phyloP scores from a whole-genome alignment of 2,797 vertebrate species.

The Tokudaia tokunoshimensis region DNA sequence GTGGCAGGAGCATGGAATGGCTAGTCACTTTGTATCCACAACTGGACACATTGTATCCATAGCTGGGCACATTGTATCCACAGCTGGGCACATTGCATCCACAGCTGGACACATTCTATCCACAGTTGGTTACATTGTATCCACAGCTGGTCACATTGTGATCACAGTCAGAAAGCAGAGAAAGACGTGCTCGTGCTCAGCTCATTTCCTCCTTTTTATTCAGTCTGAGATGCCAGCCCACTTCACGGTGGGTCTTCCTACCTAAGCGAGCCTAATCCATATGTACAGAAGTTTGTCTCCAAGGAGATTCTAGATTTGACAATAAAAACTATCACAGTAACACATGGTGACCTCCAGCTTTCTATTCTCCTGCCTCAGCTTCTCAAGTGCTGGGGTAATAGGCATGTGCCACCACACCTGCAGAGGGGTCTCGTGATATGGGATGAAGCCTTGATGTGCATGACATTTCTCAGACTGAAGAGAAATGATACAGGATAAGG shows the following conservation, averaged over 20 bases:
- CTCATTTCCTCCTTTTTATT: neutral
- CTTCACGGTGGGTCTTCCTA: neutral
- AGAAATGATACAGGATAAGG: neutral
- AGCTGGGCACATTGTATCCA: neutral
- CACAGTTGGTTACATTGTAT: neutral
- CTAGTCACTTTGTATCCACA: neutral
- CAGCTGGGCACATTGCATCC: neutral
- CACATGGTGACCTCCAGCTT: neutral
- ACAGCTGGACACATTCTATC: neutral
- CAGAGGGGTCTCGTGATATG: neutral
- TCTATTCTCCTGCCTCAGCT: no score
- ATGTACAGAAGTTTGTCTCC: neutral
- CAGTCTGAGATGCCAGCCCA: neutral
- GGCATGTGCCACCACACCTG: no score
- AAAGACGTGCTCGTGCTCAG: neutral
- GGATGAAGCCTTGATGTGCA: neutral
- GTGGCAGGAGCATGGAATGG: rapidly evolving
- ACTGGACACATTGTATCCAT: no score
- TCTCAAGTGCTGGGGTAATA: neutral
- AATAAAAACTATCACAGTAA: neutral
- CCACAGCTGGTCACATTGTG: neutral
- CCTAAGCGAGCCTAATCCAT: neutral
- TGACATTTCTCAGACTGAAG: no score
- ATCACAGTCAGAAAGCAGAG: neutral
- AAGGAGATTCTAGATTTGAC: neutral